phyloP scores from a whole-genome alignment of 2,113 vertebrate species.

The Misgurnus mizolepis region DNA sequence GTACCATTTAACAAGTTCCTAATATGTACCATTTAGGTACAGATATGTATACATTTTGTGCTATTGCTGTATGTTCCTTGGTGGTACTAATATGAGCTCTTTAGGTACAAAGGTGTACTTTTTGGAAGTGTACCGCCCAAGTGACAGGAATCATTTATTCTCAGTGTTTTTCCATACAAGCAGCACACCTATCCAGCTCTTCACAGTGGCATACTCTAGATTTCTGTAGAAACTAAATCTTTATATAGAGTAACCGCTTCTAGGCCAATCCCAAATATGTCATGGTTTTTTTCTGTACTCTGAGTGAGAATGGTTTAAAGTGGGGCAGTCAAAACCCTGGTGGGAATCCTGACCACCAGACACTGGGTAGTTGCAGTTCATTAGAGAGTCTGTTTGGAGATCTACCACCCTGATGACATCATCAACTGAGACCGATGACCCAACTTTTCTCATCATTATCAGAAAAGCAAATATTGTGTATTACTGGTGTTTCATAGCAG shows the following conservation, averaged over 20 bases:
- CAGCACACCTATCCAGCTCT: background rate
- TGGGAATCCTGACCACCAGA: background rate
- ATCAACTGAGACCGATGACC: background rate
- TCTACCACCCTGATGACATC: background rate
- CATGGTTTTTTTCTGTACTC: slow-evolving; percentile 13
- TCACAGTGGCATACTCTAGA: slow-evolving; percentile 46
- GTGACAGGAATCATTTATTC: too few species aligned
- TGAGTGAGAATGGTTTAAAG: slow-evolving; percentile 12
- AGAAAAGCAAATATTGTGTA: background rate
- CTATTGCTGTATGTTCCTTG: too few species aligned
- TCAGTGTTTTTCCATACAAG: background rate
- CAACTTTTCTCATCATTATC: background rate
- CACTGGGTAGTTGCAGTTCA: background rate
- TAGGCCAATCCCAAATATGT: slow-evolving; percentile 52
- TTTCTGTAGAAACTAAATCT: slow-evolving; percentile 34
- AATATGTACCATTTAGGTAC: too few species aligned
- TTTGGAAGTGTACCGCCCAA: too few species aligned
- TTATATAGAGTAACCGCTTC: slow-evolving; percentile 49
- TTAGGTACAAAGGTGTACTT: too few species aligned
- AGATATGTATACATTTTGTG: too few species aligned
- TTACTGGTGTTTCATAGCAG: background rate
- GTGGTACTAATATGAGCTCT: too few species aligned
- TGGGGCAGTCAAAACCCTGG: slow-evolving; percentile 37
- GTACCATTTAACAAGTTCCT: too few species aligned
- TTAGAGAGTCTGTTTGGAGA: background rate